Conservation (phyloP, 2,113 vertebrate species). For the Lophotis ruficrista region DNA sequence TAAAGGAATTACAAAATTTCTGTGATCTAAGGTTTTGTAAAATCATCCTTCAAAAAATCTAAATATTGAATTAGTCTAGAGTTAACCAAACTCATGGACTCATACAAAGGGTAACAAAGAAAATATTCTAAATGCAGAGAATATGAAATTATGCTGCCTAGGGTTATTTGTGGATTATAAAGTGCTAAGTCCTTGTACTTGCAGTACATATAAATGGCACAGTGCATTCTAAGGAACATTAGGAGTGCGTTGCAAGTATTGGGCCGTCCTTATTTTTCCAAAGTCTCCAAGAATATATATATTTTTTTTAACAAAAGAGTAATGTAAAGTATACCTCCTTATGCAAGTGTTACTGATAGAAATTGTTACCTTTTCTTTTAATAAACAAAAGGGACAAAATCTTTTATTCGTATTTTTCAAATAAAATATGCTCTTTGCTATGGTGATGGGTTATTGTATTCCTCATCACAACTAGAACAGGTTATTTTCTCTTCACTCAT, state of each 20-base stretch:
- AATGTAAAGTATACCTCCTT: slow-evolving; percentile 66
- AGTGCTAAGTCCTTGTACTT: slow-evolving; percentile 27
- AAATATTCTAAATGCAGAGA: background rate
- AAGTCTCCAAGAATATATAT: slow-evolving; percentile 61
- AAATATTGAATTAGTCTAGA: background rate
- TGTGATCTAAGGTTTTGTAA: background rate
- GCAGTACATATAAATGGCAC: background rate
- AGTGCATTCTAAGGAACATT: slow-evolving; percentile 24
- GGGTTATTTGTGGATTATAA: slow-evolving; percentile 1
- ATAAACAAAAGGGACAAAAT: slow-evolving; percentile 61
- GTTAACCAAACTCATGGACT: background rate
- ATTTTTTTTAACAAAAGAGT: slow-evolving; percentile 60
- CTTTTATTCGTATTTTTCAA: slow-evolving; percentile 58
- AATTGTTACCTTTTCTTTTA: slow-evolving; percentile 59
- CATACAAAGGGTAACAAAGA: background rate
- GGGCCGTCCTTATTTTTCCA: slow-evolving; percentile 65
- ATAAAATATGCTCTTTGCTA: slow-evolving; percentile 47
- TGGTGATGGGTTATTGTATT: slow-evolving; percentile 27
- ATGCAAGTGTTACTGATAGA: slow-evolving; percentile 59
- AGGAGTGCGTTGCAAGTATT: slow-evolving; percentile 19
- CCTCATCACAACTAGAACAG: background rate
- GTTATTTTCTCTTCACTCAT: background rate
- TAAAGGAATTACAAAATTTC: background rate
- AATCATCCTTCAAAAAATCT: background rate
- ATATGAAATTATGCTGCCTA: background rate